phyloP scores from a whole-genome alignment of 2,888 invertebrate genomes.

The Alsophila aescularia region DNA sequence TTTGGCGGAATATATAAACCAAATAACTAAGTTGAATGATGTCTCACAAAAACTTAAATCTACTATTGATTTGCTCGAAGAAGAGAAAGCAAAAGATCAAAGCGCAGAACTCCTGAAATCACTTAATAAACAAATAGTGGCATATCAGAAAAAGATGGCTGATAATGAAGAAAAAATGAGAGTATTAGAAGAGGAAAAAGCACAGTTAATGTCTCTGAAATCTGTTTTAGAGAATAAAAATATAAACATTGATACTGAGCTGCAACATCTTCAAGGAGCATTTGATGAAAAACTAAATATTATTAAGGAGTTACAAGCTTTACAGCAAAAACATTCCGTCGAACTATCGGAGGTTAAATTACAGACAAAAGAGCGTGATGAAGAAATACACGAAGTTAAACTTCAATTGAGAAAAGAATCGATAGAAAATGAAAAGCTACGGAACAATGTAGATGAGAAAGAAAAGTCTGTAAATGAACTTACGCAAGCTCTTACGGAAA shows the following conservation, averaged over 20 bases:
- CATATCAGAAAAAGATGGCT: conserved; percentile 68
- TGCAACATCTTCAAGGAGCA: conserved; percentile 70
- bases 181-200: conserved; percentile 75
- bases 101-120: conserved; percentile 80
- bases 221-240: conserved; percentile 61
- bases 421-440: conserved; percentile 86
- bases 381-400: conserved; percentile 82
- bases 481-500: conserved; percentile 74
- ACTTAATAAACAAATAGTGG: conserved; percentile 81
- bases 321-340: conserved; percentile 76
- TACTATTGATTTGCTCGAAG: conserved; percentile 76
- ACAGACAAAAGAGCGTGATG: conserved; percentile 82
- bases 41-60: conserved; percentile 79
- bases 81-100: conserved; percentile 78
- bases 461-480: conserved; percentile 75
- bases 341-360: conserved; percentile 72
- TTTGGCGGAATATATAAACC: conserved; percentile 77
- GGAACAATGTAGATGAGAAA: conserved; percentile 82
- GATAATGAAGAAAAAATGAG: conserved; percentile 72
- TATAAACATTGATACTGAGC: conserved; percentile 60
- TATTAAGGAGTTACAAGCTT: conserved; percentile 75
- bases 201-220: conserved; percentile 66
- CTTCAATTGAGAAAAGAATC: conserved; percentile 84
- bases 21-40: conserved; percentile 82
- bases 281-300: conserved; percentile 72